Base-by-base conservation (phyloP, 1,140 invertebrate species). In the Diachasmimorpha longicaudata region DNA sequence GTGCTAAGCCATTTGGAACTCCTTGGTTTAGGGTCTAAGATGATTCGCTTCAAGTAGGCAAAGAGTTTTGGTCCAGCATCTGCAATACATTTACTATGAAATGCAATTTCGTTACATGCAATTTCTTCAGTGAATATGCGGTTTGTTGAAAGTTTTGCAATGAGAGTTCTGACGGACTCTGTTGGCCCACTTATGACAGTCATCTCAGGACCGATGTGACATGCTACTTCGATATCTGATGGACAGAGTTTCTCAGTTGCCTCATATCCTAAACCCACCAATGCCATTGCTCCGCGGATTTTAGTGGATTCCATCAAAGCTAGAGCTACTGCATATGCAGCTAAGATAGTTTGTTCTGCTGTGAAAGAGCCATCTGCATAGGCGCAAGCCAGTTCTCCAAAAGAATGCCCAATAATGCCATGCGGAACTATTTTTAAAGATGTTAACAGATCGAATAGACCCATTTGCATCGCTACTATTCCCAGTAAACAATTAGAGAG, bases 401-500 rank as follows among this genome's bases (percentile, higher is more conserved):
- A 92, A 11, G 95, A 96, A 86, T 96, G 94, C n/a, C 95, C 95
- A 72, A 96, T 91, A 72, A 96, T 92, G 25, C 93, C 92, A 84
- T 95, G 94, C 2, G 94, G 93, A 31, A 88, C 82, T 5, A 97
- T 90, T n/a, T 92, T 92, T 31, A 96, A 63, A 3, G 85, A 85
- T 10, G 81, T 87, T 1, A 97, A 84, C 6, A 95, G 78, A 85
- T 96, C 94, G 1, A 95, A 92, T 0, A 97, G 83, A 36, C 93
- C 95, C 79, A 97, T 92, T 88, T 93, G 95, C 71, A 96, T 91
- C 23, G 94, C 92, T 16, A 96, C 96, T 81, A 98, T 98, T 42
- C 95, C 95, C 52, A 98, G 93, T 89, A 99, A 98, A 0, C 94
- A 95, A 85, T 97, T 93, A 0, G 98, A 84, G 75, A 96, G 93